A percentile compares a stretch with the other conserved stretches of the same genome.
Evolutionary conservation across 2,113 vertebrate species (phyloP).

Genomic region (Lontra canadensis): DNA sequence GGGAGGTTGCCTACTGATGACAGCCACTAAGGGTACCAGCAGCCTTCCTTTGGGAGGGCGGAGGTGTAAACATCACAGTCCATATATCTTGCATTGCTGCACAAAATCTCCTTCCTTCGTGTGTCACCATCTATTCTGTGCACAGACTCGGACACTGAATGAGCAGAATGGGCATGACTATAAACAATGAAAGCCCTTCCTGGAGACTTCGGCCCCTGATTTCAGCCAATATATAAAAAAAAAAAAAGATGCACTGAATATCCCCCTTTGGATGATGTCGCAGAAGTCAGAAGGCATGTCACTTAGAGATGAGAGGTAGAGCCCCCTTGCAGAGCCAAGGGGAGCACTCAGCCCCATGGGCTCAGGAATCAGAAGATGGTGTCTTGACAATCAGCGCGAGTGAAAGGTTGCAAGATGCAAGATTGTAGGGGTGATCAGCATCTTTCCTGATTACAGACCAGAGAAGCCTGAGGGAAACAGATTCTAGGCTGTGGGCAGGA

Average conservation of each 20-base stretch:
- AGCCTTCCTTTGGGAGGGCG: background rate
- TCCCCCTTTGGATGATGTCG: background rate
- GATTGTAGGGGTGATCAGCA: background rate
- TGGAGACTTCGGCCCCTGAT: background rate
- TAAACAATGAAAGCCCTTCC: too few species aligned
- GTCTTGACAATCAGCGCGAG: accelerated
- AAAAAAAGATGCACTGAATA: background rate
- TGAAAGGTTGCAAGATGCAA: background rate
- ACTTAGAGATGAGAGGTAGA: accelerated
- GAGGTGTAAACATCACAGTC: accelerated
- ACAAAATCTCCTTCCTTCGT: accelerated
- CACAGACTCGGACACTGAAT: accelerated
- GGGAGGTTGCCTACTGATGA: accelerated
- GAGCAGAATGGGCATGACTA: accelerated
- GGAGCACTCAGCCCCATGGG: accelerated
- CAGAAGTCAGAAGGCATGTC: background rate
- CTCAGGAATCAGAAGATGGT: background rate
- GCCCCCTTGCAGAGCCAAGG: background rate
- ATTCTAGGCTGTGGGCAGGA: background rate
- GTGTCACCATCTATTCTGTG: accelerated
- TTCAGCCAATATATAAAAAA: accelerated
- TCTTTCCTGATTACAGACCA: background rate
- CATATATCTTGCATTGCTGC: accelerated
- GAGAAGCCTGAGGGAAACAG: background rate
- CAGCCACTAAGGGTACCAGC: accelerated